Evolutionary conservation across 2,113 vertebrate genomes (phyloP).

Genomic region (Cyprinodon variegatus): DNA sequence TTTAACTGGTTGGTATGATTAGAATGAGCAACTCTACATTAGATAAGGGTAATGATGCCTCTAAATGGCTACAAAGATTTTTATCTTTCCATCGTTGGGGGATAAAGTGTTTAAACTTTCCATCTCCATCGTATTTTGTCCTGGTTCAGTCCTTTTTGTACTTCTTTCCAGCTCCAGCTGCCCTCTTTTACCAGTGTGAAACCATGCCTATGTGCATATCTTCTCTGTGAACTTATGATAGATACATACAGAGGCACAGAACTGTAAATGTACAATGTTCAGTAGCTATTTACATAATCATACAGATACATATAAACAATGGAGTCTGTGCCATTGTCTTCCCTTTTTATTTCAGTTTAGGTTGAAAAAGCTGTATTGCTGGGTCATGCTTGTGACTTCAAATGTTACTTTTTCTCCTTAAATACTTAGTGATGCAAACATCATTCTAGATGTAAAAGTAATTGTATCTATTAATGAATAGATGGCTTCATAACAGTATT

Average conservation of each 20-base stretch:
- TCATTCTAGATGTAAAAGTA: slow-evolving; percentile 41
- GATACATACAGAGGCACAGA: slow-evolving; percentile 76
- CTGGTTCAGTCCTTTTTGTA: slow-evolving; percentile 68
- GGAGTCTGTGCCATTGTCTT: slow-evolving; percentile 45
- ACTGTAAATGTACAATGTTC: slow-evolving; percentile 62
- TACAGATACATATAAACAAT: slow-evolving; percentile 69
- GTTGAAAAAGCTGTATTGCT: slow-evolving; percentile 48
- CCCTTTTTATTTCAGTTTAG: slow-evolving; percentile 58
- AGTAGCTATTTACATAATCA: slow-evolving; percentile 69
- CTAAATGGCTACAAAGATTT: slow-evolving; percentile 55
- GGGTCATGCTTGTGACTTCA: slow-evolving; percentile 33
- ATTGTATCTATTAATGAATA: slow-evolving; percentile 9
- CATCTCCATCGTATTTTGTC: slow-evolving; percentile 66
- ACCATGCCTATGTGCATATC: slow-evolving; percentile 73
- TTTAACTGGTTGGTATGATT: slow-evolving; percentile 51
- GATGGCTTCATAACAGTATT: slow-evolving; percentile 8
- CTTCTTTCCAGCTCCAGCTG: slow-evolving; percentile 79
- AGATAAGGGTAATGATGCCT: slow-evolving; percentile 46
- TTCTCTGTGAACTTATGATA: slow-evolving; percentile 71
- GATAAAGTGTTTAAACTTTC: slow-evolving; percentile 51
- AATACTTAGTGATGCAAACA: slow-evolving; percentile 45
- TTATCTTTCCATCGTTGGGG: slow-evolving; percentile 31
- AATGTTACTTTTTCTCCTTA: slow-evolving; percentile 37
- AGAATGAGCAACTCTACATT: slow-evolving; percentile 56
- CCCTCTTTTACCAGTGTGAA: slow-evolving; percentile 57